Evolutionary conservation across 2,888 invertebrate genomes (phyloP), one percentile per base, ranked within the genome.

Genomic region (Scelioninae gen. 1): DNA sequence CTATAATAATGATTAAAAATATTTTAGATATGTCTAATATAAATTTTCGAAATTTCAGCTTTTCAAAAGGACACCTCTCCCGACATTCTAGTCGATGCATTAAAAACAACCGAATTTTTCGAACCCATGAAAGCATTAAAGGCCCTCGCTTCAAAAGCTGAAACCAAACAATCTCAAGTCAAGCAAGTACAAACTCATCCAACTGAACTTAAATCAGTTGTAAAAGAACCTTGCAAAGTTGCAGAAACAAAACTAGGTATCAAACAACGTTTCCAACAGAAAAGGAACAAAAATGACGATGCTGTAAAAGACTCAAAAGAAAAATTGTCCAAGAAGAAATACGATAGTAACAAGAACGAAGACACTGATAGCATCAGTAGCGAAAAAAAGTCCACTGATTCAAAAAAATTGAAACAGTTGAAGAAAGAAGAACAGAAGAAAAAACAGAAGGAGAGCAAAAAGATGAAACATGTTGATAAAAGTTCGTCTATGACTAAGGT

Each of bases 391-490:
- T 75, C 75, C 0, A 75, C 69, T 0, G 83, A 83, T 7, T 96
- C 96, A 0, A 95, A 95, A 88, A 96, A 96, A 88, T 95, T 96
- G 89, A 94, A 96, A 89, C 95, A 95, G 87, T 93, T 96, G 16
- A 95, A 95, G 85, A 95, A 95, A 87, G 96, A 96, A 86, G 95
- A 96, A 85, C 96, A 96, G 88, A 93, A 95, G 8, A 95, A 95
- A 88, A 94, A 94, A 82, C 94, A 94, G 51, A 93, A 96, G 85
- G 96, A 96, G 89, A 93, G 93, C 72, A 93, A 88, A 87, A 94
- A 91, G 90, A 16, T 40, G 1, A 90, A 90, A 15, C 91, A 91
- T 82, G 84, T 90, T 90, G 88, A 94, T 93, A 94, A 90, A 92
- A 94, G 92, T 92, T 89, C 82, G 81, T 91, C 88, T 16, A 90